Percentiles rank a stretch among this genome's conserved stretches.
Evolutionary conservation across 64 coral and sea anemone genomes (phyloP).

Genomic region (Pocillopora damicornis): DNA sequence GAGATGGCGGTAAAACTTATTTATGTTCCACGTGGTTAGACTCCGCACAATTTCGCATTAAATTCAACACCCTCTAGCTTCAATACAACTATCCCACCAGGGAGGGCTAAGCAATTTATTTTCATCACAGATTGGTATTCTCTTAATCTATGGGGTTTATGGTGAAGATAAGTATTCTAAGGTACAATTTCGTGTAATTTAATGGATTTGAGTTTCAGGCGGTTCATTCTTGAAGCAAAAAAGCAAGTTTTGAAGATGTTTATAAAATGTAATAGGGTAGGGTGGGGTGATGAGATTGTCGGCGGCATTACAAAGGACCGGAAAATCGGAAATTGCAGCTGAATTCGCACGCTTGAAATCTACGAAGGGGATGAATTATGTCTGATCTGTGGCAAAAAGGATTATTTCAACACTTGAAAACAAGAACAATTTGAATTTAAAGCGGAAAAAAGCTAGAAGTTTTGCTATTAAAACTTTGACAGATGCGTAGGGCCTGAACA

Average conservation of each 20-base stretch:
- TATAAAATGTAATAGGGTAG: slow-evolving; percentile 35
- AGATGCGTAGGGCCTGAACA: slow-evolving; percentile 32
- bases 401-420: slow-evolving; percentile 32
- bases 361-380: slow-evolving; percentile 33
- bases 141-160: neutral
- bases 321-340: slow-evolving; percentile 53
- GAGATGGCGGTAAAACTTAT: slow-evolving; percentile 95
- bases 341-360: slow-evolving; percentile 34
- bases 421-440: neutral
- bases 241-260: slow-evolving; percentile 4
- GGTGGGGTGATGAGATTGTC: slow-evolving; percentile 10
- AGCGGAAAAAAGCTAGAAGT: neutral
- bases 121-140: neutral
- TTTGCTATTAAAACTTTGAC: slow-evolving; percentile 10
- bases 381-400: slow-evolving; percentile 40
- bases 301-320: slow-evolving; percentile 43
- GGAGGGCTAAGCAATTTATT: neutral
- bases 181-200: neutral
- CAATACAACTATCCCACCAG: slow-evolving; percentile 17
- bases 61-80: slow-evolving; percentile 43
- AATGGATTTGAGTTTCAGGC: neutral
- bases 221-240: neutral
- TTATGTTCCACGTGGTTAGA: slow-evolving; percentile 94
- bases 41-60: slow-evolving; percentile 20
- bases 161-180: neutral